Conservation (phyloP, 2,888 invertebrate genomes). For the Trileptium ribeirensis region DNA sequence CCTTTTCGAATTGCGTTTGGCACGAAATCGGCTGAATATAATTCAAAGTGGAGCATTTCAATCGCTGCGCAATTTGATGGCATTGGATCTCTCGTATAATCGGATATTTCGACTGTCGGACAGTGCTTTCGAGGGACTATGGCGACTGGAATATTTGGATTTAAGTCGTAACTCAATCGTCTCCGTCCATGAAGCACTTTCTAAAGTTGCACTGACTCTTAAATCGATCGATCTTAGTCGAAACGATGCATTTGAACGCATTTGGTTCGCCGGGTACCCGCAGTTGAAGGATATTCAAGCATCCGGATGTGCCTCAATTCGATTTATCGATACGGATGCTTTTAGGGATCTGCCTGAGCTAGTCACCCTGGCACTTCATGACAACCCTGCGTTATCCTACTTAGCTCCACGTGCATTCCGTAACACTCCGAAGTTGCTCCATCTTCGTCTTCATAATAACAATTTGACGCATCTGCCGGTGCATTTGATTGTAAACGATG, state of each 20-base stretch:
- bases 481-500: slow-evolving; percentile 27
- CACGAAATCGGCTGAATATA: neutral
- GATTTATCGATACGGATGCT: slow-evolving; percentile 51
- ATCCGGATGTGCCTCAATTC: slow-evolving; percentile 50
- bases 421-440: slow-evolving; percentile 48
- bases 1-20: neutral
- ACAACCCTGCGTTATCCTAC: slow-evolving; percentile 52
- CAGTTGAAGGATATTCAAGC: slow-evolving; percentile 48
- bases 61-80: slow-evolving; percentile 48
- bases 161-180: slow-evolving; percentile 37
- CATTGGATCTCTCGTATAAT: slow-evolving; percentile 51
- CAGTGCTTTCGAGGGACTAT: slow-evolving; percentile 52
- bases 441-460: slow-evolving; percentile 53
- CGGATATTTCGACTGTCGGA: slow-evolving; percentile 50
- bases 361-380: slow-evolving; percentile 49
- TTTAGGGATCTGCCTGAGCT: slow-evolving; percentile 52
- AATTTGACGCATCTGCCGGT: slow-evolving; percentile 49
- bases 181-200: slow-evolving; percentile 31
- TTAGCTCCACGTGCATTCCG: slow-evolving; percentile 53
- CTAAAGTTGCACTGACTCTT: slow-evolving; percentile 30
- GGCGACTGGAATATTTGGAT: slow-evolving; percentile 47
- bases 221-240: slow-evolving; percentile 39
- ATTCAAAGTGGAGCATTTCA: slow-evolving; percentile 40
- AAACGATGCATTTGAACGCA: slow-evolving; percentile 44
- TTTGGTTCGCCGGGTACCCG: slow-evolving; percentile 46